phyloP scores from a whole-genome alignment of 2,113 vertebrate species.

The Alces alces region DNA sequence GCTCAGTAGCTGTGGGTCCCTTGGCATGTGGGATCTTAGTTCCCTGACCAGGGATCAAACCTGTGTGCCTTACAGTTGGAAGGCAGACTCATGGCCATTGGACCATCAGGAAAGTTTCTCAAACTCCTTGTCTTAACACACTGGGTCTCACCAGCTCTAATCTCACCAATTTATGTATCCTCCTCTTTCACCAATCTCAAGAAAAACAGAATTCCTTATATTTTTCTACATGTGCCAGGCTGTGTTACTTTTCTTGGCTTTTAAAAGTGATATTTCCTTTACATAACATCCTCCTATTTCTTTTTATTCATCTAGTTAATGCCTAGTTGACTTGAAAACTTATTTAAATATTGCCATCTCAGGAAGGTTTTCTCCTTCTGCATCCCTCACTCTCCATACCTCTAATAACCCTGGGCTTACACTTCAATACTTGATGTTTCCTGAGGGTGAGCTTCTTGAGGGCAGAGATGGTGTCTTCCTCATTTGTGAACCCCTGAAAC shows the following conservation, averaged over 20 bases:
- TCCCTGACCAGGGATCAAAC: neutral
- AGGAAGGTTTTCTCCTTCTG: neutral
- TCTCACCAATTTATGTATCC: neutral
- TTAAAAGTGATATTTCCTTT: neutral
- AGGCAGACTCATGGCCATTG: neutral
- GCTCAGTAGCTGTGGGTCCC: neutral
- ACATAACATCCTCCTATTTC: neutral
- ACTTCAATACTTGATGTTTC: neutral
- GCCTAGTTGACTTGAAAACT: neutral
- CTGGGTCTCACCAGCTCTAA: neutral
- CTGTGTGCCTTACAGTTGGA: neutral
- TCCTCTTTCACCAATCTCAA: neutral
- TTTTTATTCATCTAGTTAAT: neutral
- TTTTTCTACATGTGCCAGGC: neutral
- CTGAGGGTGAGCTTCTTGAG: neutral
- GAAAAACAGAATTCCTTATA: neutral
- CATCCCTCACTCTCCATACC: neutral
- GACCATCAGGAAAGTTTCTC: neutral
- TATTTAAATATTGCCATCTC: neutral
- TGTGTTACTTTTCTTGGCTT: neutral
- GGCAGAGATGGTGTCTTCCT: neutral
- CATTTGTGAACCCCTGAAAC: neutral
- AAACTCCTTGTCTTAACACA: neutral
- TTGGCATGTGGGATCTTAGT: neutral
- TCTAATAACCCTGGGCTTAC: neutral